Evolutionary conservation across 2,888 invertebrate species (phyloP), one percentile per base, ranked within the genome.

Genomic region (Pandemis cinnamomeana): DNA sequence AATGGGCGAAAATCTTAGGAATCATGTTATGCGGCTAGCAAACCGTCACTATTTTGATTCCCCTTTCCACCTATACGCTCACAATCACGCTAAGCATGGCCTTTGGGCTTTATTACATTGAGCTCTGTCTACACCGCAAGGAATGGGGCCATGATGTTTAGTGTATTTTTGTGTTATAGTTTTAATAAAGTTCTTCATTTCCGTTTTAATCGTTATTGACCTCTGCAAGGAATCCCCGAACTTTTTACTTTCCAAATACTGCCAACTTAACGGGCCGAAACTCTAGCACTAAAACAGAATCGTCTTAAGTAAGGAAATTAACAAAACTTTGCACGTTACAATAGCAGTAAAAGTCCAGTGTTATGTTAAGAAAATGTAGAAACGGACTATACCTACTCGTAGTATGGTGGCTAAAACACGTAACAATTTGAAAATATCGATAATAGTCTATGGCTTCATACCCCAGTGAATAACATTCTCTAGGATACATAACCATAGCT

Each of bases 301-400:
- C 51, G 60, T 27, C 44, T 41, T 44, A 53, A 67, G 51, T 58
- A 8, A 67, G n/a, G 61, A 44, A 55, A 64, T 68, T 68, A 71
- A 68, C 66, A 58, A 64, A 75, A 75, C 75, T 75, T 75, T 71
- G 61, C n/a, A 68, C 71, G 68, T 75, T 71, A 75, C 61, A 68
- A 55, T 62, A 53, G 71, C 74, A 63, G 74, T 75, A 15, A 75
- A 71, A 41, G 62, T 71, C 71, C 46, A 60, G 27, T 62, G 53
- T 71, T 67, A 62, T 71, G 60, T 60, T 58, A 58, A 27, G 27
- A 60, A 27, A 60, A 60, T 8, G 55, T 55, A 55, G n/a, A 53
- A 55, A 55, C 20, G 5, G 55, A 20, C 15, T 53, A 55, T 8
- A 55, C 20, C 8, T 27, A 27, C 27, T 36, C 27, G 27, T 36